Evolutionary conservation across 2,888 invertebrate genomes (phyloP), one percentile per base, ranked within the genome.

Genomic region (Artemia sp.): DNA sequence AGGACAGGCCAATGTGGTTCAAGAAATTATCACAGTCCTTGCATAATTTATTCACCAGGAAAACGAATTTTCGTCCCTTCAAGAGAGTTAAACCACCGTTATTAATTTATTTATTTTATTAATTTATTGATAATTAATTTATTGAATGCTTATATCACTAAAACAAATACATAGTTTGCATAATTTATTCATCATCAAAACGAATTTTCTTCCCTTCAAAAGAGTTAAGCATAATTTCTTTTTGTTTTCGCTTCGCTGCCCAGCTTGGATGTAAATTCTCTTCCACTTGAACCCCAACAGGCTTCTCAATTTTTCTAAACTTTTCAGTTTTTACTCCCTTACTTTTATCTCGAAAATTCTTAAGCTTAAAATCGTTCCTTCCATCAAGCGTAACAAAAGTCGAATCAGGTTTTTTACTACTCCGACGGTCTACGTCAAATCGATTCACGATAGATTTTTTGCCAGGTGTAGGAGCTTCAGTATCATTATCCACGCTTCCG

Each of bases 141-240:
- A 38, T 38, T 38, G 38, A 38, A 38, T 38, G 38, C 38, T 38
- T 38, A 38, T 38, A 38, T 38, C 38, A 38, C 38, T 4, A 38
- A 6, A 38, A 38, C 38, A 38, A 38, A 38, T 38, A 6, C 19
- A 38, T 38, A 38, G 38, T 38, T 38, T 38, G 38, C 2, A 58
- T 19, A 24, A 24, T 10, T 58, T 24, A 58, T n/a, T 58, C 64
- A 38, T 71, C 69, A 38, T 71, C 71, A 51, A 73, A 68, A 24
- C 51, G 67, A 52, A 71, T 71, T 51, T 71, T 71, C 50, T 71
- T 71, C 50, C 71, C 71, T 19, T 71, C 67, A n/a, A 70, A 69
- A 10, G 12, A 68, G n/a, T 64, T 19, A 12, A 71, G 24, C 8
- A 14, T n/a, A 70, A 67, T 68, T 52, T 69, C 67, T 67, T 71